Conservation (phyloP, 2,888 invertebrate species). For the Dichetophora obliterata region DNA sequence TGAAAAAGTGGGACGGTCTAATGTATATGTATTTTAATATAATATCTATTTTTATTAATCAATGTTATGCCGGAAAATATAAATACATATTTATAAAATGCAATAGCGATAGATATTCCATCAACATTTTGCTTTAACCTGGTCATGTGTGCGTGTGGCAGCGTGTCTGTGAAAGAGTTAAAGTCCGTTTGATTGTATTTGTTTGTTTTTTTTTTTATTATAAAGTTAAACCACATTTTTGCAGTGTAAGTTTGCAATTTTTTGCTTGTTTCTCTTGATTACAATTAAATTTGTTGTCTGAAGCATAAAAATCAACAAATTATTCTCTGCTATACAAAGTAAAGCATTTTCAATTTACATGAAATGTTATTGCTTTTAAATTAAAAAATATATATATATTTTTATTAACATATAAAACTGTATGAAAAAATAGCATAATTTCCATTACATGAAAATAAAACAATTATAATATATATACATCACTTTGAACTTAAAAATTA, state of each 20-base stretch:
- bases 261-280: neutral
- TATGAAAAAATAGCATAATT: neutral
- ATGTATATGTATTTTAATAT: no score
- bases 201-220: neutral
- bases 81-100: no score
- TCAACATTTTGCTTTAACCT: no score
- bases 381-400: no score
- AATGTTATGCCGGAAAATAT: no score
- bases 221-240: neutral
- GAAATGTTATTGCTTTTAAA: no score
- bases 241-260: neutral
- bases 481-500: no score
- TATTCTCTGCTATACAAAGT: neutral
- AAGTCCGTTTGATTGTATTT: neutral
- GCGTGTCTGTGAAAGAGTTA: neutral
- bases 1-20: no score
- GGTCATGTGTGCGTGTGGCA: neutral
- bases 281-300: constrained; percentile 12
- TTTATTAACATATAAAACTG: no score
- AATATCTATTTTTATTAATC: no score
- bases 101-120: no score
- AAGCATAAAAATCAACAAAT: constrained; percentile 1
- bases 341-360: no score
- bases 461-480: neutral
- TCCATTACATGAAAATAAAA: neutral